A percentile compares a stretch with the other conserved stretches of the same genome.
phyloP scores from a whole-genome alignment of 2,888 invertebrate genomes.

The Mythimna albipuncta region DNA sequence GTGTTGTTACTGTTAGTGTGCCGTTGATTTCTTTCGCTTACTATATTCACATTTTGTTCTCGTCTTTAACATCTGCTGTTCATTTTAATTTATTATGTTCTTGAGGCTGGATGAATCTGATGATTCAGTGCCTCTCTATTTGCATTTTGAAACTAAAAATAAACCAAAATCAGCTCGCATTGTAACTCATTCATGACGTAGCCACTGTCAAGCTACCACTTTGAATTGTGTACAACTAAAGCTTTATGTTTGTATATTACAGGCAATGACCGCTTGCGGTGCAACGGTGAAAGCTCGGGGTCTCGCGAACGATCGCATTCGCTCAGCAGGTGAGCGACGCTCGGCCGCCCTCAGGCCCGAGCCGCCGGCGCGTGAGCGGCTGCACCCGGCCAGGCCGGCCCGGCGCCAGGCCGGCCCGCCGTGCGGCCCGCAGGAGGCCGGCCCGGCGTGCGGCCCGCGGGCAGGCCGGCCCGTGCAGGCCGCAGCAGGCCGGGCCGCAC shows the following conservation, averaged over 20 bases:
- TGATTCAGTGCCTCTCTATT: constrained; percentile 5
- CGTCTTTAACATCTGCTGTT: constrained; percentile 62
- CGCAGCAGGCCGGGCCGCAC: constrained; percentile 31
- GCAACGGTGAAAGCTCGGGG: constrained; percentile 81
- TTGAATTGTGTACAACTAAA: constrained; percentile 2
- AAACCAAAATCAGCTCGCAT: constrained; percentile 31
- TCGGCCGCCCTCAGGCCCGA: constrained; percentile 66
- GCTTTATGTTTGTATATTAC: constrained; percentile 52
- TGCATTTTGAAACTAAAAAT: constrained; percentile 28
- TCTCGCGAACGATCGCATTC: constrained; percentile 91
- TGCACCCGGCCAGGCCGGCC: constrained; percentile 35
- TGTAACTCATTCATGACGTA: constrained; percentile 38
- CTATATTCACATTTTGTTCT: constrained; percentile 51
- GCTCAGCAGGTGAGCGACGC: constrained; percentile 92
- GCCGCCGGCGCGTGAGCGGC: constrained; percentile 43
- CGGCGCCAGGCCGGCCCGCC: constrained; percentile 46
- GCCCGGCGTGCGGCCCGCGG: constrained; percentile 33
- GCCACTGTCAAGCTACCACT: not conserved
- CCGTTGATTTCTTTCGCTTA: constrained; percentile 66
- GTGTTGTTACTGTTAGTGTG: constrained; percentile 74
- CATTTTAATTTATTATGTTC: constrained; percentile 42
- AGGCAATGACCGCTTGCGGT: constrained; percentile 87
- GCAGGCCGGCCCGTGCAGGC: constrained; percentile 48
- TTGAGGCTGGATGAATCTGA: constrained; percentile 31
- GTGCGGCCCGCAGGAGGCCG: not conserved